Evolutionary conservation across 2,888 invertebrate species (phyloP), one percentile per base, ranked within the genome.

Genomic region (Cheilosia soror): DNA sequence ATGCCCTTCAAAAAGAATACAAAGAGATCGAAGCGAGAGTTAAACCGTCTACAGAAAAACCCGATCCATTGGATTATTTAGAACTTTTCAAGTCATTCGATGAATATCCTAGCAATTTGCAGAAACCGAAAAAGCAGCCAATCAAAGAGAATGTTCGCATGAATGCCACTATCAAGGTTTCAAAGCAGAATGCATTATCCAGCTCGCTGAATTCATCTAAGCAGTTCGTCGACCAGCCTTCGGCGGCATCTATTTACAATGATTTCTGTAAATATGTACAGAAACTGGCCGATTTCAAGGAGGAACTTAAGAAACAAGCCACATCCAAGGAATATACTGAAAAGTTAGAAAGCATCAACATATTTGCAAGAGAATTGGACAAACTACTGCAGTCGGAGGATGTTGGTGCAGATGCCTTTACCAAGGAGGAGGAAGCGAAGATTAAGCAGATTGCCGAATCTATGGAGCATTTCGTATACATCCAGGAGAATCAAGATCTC

Each of bases 61-160:
- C 88, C 4, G 80, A 87, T 5, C 87, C 90, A 5, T 77, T 88
- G 0, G 88, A 90, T 0, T 91, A 89, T 65, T 88, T 89, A 0
- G 89, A 89, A 2, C 87, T 89, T 0, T 91, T 91, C 29, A 90
- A 89, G 73, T 75, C 82, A 1, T 88, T 92, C 4, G 91, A 92
- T 0, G 89, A 89, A 4, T 90, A 89, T 73, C 91, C 91, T 5
- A 27, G 77, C 0, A 92, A 91, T 49, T 62, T 91, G 31, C 90
- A 89, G 4, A 90, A 89, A 31, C 65, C 88, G 0, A 89, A 86
- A 25, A 89, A 85, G 11, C 49, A 40, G 2, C 15, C 77, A 25
- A 58, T 85, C 3, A 89, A 89, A 33, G 90, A 90, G 11, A 66
- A 89, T 3, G 88, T 87, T 37, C 89, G 91, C 1, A 65, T 88